Evolutionary conservation across 2,888 invertebrate species (phyloP).

Genomic region (Tryphoninae sp.): DNA sequence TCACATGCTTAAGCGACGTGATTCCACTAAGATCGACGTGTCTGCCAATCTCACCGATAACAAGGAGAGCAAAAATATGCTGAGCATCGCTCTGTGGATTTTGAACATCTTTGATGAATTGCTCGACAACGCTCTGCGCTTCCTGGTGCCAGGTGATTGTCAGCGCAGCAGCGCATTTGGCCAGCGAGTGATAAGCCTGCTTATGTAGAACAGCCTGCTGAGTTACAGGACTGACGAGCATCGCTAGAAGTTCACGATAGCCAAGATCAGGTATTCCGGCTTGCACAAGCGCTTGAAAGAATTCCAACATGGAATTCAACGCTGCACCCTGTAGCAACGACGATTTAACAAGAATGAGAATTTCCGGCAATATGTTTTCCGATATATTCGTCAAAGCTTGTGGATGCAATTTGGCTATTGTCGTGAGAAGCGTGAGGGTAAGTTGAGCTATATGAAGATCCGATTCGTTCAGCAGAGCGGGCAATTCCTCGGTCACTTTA

Average conservation of each 20-base stretch:
- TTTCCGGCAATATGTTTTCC: slow-evolving; percentile 91
- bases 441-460: slow-evolving; percentile 98
- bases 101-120: slow-evolving; percentile 88
- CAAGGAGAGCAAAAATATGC: slow-evolving; percentile 95
- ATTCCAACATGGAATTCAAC: slow-evolving; percentile 93
- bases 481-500: slow-evolving; percentile 93
- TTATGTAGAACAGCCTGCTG: slow-evolving; percentile 82
- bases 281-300: slow-evolving; percentile 95
- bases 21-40: slow-evolving; percentile 94
- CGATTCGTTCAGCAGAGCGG: slow-evolving; percentile 94
- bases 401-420: slow-evolving; percentile 90
- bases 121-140: slow-evolving; percentile 86
- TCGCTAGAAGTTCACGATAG: slow-evolving; percentile 90
- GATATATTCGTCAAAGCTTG: slow-evolving; percentile 89
- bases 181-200: slow-evolving; percentile 96
- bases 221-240: slow-evolving; percentile 88
- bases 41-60: slow-evolving; percentile 98
- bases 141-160: slow-evolving; percentile 90
- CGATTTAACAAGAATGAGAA: slow-evolving; percentile 93
- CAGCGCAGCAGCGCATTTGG: slow-evolving; percentile 97
- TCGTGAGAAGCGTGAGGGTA: slow-evolving; percentile 91
- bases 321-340: slow-evolving; percentile 97
- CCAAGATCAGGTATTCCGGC: slow-evolving; percentile 91
- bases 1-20: slow-evolving; percentile 88
- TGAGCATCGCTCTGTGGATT: slow-evolving; percentile 89